Evolutionary conservation across 1,140 invertebrate genomes (phyloP).

Genomic region (Cydia amplana): DNA sequence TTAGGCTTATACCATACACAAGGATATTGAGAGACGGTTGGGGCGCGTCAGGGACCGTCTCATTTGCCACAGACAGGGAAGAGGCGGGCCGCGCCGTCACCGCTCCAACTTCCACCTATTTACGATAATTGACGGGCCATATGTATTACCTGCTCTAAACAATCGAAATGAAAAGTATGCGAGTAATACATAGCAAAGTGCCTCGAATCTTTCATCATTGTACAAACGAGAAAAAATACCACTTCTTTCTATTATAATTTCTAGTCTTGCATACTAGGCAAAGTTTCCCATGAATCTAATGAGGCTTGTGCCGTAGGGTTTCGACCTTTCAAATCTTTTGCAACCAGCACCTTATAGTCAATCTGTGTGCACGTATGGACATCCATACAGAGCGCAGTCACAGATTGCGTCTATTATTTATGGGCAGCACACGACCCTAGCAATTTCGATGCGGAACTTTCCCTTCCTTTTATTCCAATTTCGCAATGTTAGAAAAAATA

Average conservation of each 20-base stretch:
- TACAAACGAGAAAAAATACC: background rate
- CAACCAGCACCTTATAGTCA: slow-evolving; percentile 1
- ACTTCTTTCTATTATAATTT: too few species aligned
- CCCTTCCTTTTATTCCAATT: slow-evolving; percentile 71
- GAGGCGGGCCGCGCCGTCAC: slow-evolving; percentile 60
- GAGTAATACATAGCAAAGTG: background rate
- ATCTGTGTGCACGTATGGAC: background rate
- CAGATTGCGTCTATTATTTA: slow-evolving; percentile 77
- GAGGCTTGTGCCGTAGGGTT: background rate
- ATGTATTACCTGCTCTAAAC: slow-evolving; percentile 13
- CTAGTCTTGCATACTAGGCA: too few species aligned
- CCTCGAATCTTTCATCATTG: too few species aligned
- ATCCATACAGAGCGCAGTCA: slow-evolving; percentile 25
- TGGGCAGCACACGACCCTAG: slow-evolving; percentile 60
- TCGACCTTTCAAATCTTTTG: background rate
- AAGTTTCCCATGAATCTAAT: background rate
- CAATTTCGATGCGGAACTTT: slow-evolving; percentile 68
- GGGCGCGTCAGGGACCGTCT: slow-evolving; percentile 57
- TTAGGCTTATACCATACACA: slow-evolving; percentile 20
- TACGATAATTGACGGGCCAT: slow-evolving; percentile 56
- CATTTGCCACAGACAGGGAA: slow-evolving; percentile 71
- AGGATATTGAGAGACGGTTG: slow-evolving; percentile 37
- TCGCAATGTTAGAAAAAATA: slow-evolving; percentile 74
- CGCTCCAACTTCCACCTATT: slow-evolving; percentile 53
- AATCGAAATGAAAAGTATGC: background rate